Evolutionary conservation across 2,797 vertebrate species (phyloP).

Genomic region (Pipistrellus pipistrellus): DNA sequence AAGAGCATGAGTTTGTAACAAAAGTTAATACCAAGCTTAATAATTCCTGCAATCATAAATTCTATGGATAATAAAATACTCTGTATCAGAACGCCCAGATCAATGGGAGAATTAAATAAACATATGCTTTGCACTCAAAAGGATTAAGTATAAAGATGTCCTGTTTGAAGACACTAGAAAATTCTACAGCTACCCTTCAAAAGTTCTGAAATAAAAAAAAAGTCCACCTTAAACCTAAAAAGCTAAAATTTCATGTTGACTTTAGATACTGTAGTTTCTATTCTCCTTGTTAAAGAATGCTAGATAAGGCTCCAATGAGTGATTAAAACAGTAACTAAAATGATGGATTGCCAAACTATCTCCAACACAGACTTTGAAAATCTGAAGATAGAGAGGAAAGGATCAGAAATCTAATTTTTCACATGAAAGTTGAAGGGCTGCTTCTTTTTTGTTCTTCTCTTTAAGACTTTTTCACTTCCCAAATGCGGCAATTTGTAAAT

Average conservation of each 20-base stretch:
- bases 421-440: not conserved
- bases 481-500: slow-evolving; percentile 58
- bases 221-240: slow-evolving; percentile 43
- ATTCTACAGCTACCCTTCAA: slow-evolving; percentile 59
- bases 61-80: slow-evolving; percentile 30
- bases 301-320: not conserved
- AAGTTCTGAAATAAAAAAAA: slow-evolving; percentile 61
- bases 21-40: slow-evolving; percentile 44
- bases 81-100: slow-evolving; percentile 5
- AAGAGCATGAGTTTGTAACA: slow-evolving; percentile 23
- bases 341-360: slow-evolving; percentile 1
- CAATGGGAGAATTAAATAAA: not conserved
- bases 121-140: not conserved
- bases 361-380: slow-evolving; percentile 62
- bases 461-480: slow-evolving; percentile 39
- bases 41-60: slow-evolving; percentile 57
- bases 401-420: slow-evolving; percentile 67
- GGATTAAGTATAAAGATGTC: slow-evolving; percentile 14
- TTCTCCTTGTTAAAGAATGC: slow-evolving; percentile 23
- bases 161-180: slow-evolving; percentile 57
- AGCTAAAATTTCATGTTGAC: slow-evolving; percentile 49
- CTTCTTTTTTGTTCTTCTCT: not conserved
- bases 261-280: slow-evolving; percentile 10
- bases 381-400: not conserved
- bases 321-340: slow-evolving; percentile 55